Evolutionary conservation across 1,140 invertebrate species (phyloP).

Genomic region (Apis laboriosa): DNA sequence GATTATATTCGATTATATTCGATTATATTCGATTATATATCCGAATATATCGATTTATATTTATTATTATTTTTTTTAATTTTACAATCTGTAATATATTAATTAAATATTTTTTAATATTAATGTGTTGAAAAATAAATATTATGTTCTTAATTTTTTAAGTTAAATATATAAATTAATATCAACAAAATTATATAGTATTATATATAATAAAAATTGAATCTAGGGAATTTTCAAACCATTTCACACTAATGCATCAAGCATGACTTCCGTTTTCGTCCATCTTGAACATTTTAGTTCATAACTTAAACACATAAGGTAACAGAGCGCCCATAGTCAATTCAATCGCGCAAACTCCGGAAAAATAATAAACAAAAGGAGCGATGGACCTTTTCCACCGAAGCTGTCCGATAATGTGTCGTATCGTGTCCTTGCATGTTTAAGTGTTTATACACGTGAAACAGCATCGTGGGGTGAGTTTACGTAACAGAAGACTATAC

Average conservation of each 20-base stretch:
- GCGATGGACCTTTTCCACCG: slow-evolving; percentile 59
- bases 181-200: neutral
- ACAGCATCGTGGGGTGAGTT: slow-evolving; percentile 50
- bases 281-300: slow-evolving; percentile 38
- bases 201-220: neutral
- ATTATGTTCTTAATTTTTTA: neutral
- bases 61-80: neutral
- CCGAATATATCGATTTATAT: neutral
- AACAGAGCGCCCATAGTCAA: slow-evolving; percentile 6
- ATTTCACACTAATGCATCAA: slow-evolving; percentile 20
- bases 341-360: slow-evolving; percentile 51
- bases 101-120: neutral
- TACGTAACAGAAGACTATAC: neutral
- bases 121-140: neutral
- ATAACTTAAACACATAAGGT: neutral
- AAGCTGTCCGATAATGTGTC: slow-evolving; percentile 50
- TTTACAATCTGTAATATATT: neutral
- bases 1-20: neutral
- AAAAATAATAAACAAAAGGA: slow-evolving; percentile 72
- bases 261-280: slow-evolving; percentile 23
- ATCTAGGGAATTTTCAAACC: slow-evolving; percentile 20
- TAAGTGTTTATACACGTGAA: slow-evolving; percentile 52
- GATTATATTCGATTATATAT: slow-evolving; percentile 13
- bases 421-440: slow-evolving; percentile 28
- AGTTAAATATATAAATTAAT: neutral